These are phyloP conservation scores for Lycopodina hypogea DNA, from an alignment of 37 sponge, comb jelly and placozoan species.

Conservation along the genomic window DNA sequence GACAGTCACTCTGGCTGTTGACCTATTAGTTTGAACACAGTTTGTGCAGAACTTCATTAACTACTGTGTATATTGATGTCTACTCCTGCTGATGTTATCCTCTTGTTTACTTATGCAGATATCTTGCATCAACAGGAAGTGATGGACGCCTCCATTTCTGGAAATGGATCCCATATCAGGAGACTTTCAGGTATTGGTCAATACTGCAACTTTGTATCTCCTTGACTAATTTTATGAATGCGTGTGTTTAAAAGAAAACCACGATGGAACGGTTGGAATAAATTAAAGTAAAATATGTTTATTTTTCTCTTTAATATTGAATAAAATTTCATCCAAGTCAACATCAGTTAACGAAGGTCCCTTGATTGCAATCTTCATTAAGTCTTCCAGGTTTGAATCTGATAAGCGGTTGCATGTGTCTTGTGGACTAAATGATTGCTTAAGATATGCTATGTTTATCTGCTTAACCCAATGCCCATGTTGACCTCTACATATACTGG, in stretches of 20 bases:
- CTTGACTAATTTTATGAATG: background rate
- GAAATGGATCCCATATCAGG: slow-evolving; percentile 48
- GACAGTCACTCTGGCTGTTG: too few relatives aligned
- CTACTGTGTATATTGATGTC: too few relatives aligned
- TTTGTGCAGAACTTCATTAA: too few relatives aligned
- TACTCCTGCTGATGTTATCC: background rate
- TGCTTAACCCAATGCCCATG: too few relatives aligned
- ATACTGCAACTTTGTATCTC: background rate
- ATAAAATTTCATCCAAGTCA: too few relatives aligned
- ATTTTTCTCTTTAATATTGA: too few relatives aligned
- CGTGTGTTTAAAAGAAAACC: slow-evolving; percentile 18
- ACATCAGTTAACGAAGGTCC: too few relatives aligned
- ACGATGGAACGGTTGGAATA: background rate
- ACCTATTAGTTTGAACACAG: too few relatives aligned
- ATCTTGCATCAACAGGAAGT: slow-evolving; percentile 65
- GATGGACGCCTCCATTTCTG: slow-evolving; percentile 76
- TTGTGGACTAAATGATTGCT: too few relatives aligned
- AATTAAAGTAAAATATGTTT: background rate
- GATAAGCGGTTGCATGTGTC: background rate
- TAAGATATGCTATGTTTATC: too few relatives aligned
- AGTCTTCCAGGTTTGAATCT: too few relatives aligned
- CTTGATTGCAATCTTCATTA: too few relatives aligned
- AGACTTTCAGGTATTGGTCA: slow-evolving; percentile 42
- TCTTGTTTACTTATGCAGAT: slow-evolving; percentile 18
- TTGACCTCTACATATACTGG: background rate